Evolutionary conservation across 2,888 invertebrate genomes (phyloP), one percentile per base, ranked within the genome.

Genomic region (Gisinianus flammeolus): DNA sequence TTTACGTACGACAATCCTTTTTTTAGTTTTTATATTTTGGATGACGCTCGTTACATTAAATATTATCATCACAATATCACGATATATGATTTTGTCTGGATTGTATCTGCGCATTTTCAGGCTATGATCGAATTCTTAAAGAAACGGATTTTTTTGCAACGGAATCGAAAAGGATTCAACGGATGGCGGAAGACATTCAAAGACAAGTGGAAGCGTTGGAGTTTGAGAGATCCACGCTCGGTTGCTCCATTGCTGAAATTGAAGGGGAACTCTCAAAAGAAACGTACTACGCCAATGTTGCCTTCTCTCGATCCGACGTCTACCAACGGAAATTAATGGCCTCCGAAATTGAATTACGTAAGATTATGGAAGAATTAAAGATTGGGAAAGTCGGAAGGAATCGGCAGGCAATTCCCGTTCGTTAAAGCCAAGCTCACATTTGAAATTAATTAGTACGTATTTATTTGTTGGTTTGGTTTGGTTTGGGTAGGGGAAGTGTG

Each of bases 191-290:
- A 22, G 83, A 84, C 68, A 74, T 82, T 64, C 76, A 80, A 62
- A 62, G 79, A 1, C 78, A 79, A 35, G 77, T 76, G 5, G 80
- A 80, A n/a, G 82, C 81, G 22, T 77, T 84, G n/a, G 82, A 82
- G 73, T 68, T 62, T n/a, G 84, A 84, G 68, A 67, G 82, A 19
- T 81, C 81, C 5, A 66, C 72, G 12, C 70, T 84, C 16, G 79
- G 81, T 1, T 78, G 76, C 44, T 76, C 80, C 4, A 79, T 82
- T 33, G 83, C 83, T 0, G 82, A 81, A 71, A 76, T 79, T 12
- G 82, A 82, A 62, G 76, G 76, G 8, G 82, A 83, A 69, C 71
- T 84, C 2, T 56, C 74, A 16, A 82, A 81, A 30, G 81, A 82
- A 58, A 71, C 70, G 6, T 81, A 80, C 56, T 84, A 82, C 30